Evolutionary conservation across 53 echinoderm and acorn worm genomes (phyloP).

Genomic region (Stichopus horrens): DNA sequence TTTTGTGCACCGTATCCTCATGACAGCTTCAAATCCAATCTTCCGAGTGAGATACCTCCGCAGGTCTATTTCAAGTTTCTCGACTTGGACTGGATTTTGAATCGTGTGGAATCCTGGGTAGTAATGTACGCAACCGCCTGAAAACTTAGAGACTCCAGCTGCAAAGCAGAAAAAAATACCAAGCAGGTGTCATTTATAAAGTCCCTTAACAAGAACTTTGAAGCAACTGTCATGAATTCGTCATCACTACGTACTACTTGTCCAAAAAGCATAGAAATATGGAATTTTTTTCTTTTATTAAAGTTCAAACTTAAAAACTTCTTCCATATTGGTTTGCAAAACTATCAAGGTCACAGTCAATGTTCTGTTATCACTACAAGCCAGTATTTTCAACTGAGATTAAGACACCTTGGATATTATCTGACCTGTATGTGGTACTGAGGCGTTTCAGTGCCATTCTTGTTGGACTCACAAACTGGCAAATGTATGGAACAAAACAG

Average conservation of each 20-base stretch:
- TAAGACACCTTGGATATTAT: too few species aligned
- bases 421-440: too few species aligned
- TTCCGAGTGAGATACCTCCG: conserved; percentile 89
- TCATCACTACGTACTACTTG: not conserved
- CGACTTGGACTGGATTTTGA: conserved; percentile 76
- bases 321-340: not conserved
- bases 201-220: not conserved
- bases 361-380: too few species aligned
- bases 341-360: not conserved
- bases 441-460: too few species aligned
- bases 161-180: not conserved
- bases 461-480: too few species aligned
- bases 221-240: not conserved
- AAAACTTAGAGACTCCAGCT: conserved; percentile 96
- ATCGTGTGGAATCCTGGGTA: conserved; percentile 95
- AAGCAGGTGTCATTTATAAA: not conserved
- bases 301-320: too few species aligned
- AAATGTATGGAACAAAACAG: too few species aligned
- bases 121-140: conserved; percentile 76
- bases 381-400: too few species aligned
- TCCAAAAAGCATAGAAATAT: too few species aligned
- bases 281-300: too few species aligned
- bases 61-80: conserved; percentile 74
- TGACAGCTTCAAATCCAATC: conserved; percentile 99
- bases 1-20: conserved; percentile 98